Evolutionary conservation across 2,113 vertebrate genomes (phyloP).

Genomic region (Isurus oxyrinchus): DNA sequence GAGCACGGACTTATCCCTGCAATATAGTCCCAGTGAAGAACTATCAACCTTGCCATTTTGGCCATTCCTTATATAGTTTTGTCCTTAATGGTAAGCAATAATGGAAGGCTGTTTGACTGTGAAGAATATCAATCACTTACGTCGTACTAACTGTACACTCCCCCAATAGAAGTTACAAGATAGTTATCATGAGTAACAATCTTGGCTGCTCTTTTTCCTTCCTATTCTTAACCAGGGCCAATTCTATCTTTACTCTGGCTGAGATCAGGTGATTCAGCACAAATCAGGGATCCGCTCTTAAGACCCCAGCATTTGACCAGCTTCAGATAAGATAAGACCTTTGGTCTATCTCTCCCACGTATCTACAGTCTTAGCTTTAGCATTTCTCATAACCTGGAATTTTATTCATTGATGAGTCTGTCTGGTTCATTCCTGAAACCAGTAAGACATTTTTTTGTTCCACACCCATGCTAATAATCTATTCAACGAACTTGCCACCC

Average conservation of each 20-base stretch:
- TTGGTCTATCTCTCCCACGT: background rate
- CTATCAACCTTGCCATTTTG: background rate
- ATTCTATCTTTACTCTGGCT: background rate
- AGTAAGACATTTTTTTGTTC: background rate
- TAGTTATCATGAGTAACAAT: background rate
- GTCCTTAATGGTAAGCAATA: background rate
- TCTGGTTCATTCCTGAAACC: background rate
- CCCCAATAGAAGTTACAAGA: background rate
- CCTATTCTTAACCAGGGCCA: background rate
- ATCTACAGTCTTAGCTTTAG: background rate
- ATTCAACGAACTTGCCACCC: background rate
- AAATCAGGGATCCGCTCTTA: background rate
- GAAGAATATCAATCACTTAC: background rate
- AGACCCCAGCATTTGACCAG: background rate
- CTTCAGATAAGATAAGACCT: background rate
- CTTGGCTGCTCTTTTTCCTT: background rate
- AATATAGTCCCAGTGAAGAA: background rate
- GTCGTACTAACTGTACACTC: background rate
- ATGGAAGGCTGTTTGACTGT: background rate
- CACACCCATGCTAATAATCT: background rate
- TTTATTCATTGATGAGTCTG: background rate
- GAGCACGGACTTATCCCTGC: background rate
- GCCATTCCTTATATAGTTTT: background rate
- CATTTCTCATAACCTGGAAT: background rate
- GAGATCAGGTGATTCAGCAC: background rate